Evolutionary conservation across 2,888 invertebrate genomes (phyloP).

Genomic region (Galeruca laticollis): DNA sequence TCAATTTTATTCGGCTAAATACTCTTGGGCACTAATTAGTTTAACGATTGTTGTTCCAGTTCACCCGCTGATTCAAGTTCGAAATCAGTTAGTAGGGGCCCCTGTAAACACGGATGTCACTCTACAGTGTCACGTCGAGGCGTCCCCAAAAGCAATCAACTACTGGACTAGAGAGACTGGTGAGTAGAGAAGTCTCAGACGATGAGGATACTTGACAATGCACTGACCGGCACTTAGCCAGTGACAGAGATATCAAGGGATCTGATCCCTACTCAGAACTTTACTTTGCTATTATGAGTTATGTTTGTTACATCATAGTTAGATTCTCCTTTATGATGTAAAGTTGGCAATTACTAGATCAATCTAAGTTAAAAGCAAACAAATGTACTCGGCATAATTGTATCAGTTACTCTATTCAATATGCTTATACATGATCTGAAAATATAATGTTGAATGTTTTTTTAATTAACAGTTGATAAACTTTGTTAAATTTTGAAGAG

Average conservation of each 20-base stretch:
- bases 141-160: constrained; percentile 93
- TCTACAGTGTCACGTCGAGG: constrained; percentile 88
- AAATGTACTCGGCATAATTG: no score
- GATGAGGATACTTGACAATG: constrained; percentile 39
- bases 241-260: constrained; percentile 27
- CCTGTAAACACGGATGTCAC: constrained; percentile 88
- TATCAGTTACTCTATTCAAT: no score
- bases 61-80: constrained; percentile 93
- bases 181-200: constrained; percentile 66
- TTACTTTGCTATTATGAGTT: constrained; percentile 18
- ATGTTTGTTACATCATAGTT: not conserved
- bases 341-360: constrained; percentile 1
- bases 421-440: no score
- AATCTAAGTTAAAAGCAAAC: not conserved
- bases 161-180: constrained; percentile 93
- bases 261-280: constrained; percentile 22
- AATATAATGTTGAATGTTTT: no score
- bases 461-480: no score
- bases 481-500: no score
- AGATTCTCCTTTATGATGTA: not conserved
- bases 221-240: constrained; percentile 40
- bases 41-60: constrained; percentile 71
- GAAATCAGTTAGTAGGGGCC: constrained; percentile 92
- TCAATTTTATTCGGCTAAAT: constrained; percentile 38
- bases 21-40: constrained; percentile 44